A percentile compares a stretch with the other conserved stretches of the same genome.
phyloP scores from a whole-genome alignment of 2,113 vertebrate species.

The Nycticebus coucang region DNA sequence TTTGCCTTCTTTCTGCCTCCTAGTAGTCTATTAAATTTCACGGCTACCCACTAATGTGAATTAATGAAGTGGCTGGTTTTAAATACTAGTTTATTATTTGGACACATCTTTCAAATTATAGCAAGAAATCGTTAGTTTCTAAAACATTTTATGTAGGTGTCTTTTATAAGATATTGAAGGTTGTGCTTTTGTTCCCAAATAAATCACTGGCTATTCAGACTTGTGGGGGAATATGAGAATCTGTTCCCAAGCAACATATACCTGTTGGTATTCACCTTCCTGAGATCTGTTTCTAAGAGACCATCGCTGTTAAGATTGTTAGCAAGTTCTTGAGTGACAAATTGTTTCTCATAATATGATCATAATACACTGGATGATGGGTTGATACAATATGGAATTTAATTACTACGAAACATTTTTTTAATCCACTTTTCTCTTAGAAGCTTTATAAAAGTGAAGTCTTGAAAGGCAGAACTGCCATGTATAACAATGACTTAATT shows the following conservation, averaged over 20 bases:
- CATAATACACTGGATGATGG: conserved; percentile 16
- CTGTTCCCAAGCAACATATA: conserved; percentile 83
- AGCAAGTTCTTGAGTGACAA: conserved; percentile 77
- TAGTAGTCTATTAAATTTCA: conserved; percentile 14
- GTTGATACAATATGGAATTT: conserved; percentile 57
- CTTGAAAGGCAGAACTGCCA: neutral
- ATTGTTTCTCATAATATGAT: conserved; percentile 69
- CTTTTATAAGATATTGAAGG: conserved; percentile 66
- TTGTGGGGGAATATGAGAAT: conserved; percentile 66
- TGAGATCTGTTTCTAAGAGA: conserved; percentile 80
- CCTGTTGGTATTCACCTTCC: conserved; percentile 72
- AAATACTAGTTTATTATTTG: conserved; percentile 8
- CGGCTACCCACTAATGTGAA: neutral
- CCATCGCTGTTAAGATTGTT: conserved; percentile 61
- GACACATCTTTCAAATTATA: conserved; percentile 66
- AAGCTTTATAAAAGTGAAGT: conserved; percentile 7
- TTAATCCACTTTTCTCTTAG: conserved; percentile 52
- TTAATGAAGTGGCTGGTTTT: conserved; percentile 43
- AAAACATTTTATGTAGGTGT: conserved; percentile 50
- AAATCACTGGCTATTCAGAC: conserved; percentile 74
- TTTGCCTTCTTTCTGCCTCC: neutral
- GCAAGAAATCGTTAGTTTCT: conserved; percentile 58
- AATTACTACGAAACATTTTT: conserved; percentile 52
- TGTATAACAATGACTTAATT: conserved; percentile 42
- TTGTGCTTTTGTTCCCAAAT: conserved; percentile 66